These are phyloP conservation scores for Pseudomyrmex dendroicus DNA, from an alignment of 1,140 invertebrate genomes.

Conservation along the genomic window DNA sequence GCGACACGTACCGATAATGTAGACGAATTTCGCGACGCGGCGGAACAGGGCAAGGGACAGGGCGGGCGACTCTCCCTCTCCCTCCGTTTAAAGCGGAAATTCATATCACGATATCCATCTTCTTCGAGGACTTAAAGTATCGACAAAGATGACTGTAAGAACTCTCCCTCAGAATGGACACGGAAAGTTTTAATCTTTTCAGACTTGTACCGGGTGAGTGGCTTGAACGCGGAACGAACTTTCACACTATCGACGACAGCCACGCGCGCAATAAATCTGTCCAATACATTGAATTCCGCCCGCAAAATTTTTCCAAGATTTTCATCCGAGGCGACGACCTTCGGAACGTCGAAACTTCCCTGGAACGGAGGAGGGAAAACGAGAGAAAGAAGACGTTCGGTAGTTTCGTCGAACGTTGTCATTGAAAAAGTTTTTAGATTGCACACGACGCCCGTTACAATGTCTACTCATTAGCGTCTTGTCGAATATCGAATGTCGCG, in stretches of 20 bases:
- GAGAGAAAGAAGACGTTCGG: background rate
- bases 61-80: background rate
- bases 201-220: conserved; percentile 47
- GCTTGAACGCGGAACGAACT: conserved; percentile 42
- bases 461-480: conserved; percentile 37
- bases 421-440: conserved; percentile 53
- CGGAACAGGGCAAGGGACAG: background rate
- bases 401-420: conserved; percentile 44
- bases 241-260: conserved; percentile 54
- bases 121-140: conserved; percentile 56
- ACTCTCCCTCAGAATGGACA: conserved; percentile 50
- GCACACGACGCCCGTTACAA: conserved; percentile 31
- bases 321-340: conserved; percentile 37
- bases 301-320: conserved; percentile 51
- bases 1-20: background rate
- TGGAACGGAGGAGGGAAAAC: background rate
- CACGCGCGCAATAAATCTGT: conserved; percentile 59
- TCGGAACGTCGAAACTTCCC: background rate
- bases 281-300: conserved; percentile 49
- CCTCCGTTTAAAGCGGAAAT: conserved; percentile 37
- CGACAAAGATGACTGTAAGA: conserved; percentile 58
- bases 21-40: conserved; percentile 12
- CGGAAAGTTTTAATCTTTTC: conserved; percentile 60
- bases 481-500: conserved; percentile 11
- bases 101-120: conserved; percentile 59